Conservation (phyloP, 1,140 invertebrate genomes). For the Brachionus koreanus region DNA sequence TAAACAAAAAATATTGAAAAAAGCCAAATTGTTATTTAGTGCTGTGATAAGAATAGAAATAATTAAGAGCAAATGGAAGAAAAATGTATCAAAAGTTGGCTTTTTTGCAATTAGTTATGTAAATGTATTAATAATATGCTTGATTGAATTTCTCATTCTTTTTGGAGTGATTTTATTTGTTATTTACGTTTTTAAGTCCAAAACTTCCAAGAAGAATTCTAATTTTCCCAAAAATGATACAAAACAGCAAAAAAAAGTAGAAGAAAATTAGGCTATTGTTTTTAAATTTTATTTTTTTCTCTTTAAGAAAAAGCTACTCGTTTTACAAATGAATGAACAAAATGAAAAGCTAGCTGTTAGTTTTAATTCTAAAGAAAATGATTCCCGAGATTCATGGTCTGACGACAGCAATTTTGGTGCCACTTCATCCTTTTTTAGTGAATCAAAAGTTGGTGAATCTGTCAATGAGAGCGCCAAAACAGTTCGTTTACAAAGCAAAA, state of each 20-base stretch:
- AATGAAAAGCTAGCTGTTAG: background rate
- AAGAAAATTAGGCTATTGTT: background rate
- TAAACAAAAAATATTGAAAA: background rate
- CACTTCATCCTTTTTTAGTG: background rate
- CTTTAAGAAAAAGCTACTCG: background rate
- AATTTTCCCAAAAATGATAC: background rate
- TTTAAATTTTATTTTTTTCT: background rate
- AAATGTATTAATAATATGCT: background rate
- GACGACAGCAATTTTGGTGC: background rate
- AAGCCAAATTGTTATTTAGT: background rate
- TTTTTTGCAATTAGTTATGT: background rate
- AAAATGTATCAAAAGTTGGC: background rate
- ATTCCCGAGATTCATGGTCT: background rate
- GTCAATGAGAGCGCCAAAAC: background rate
- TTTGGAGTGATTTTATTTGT: background rate
- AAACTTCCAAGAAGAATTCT: background rate
- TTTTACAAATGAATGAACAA: background rate
- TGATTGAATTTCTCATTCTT: background rate
- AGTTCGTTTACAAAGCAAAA: background rate
- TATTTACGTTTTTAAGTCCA: background rate
- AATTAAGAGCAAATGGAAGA: background rate
- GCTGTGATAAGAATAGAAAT: background rate
- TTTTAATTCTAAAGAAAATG: background rate
- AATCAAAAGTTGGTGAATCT: background rate
- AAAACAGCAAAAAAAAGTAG: background rate